Percentiles rank a stretch among this genome's conserved stretches.
Evolutionary conservation across 2,797 vertebrate genomes (phyloP).

Genomic region (Phrynocephalus forsythii): DNA sequence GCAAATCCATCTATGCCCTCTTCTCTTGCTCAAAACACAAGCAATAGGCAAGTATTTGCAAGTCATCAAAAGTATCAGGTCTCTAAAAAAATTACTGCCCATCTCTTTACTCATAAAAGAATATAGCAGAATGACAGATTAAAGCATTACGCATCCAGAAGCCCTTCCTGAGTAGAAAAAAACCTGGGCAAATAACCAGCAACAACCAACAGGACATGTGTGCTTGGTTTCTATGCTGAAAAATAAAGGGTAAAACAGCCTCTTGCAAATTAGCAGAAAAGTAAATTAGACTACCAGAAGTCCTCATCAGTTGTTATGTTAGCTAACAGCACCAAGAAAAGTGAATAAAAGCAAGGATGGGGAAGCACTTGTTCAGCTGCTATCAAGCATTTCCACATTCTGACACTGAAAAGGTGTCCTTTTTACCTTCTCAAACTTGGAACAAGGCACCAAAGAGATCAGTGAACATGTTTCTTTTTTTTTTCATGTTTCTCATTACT

Average conservation of each 20-base stretch:
- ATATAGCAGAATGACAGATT: too few relatives aligned
- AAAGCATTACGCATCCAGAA: too few relatives aligned
- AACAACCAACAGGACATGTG: not conserved
- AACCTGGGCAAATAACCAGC: not conserved
- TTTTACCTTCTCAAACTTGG: conserved; percentile 5
- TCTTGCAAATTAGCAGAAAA: not conserved
- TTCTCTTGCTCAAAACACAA: too few relatives aligned
- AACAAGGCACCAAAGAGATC: not conserved
- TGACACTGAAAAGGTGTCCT: not conserved
- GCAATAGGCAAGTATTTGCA: too few relatives aligned
- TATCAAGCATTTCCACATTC: not conserved
- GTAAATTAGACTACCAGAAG: not conserved
- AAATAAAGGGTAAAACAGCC: not conserved
- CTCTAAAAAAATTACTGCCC: too few relatives aligned
- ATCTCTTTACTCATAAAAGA: too few relatives aligned
- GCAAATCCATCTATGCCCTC: too few relatives aligned
- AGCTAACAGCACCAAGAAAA: not conserved
- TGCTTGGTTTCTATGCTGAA: too few relatives aligned
- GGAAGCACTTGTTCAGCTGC: too few relatives aligned
- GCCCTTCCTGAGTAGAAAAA: not conserved
- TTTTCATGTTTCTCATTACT: not conserved
- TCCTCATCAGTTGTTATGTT: not conserved
- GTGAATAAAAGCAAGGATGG: not conserved
- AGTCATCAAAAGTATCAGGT: too few relatives aligned
- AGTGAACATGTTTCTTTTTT: not conserved